These are phyloP conservation scores for Andrena marginata DNA, from an alignment of 2,888 invertebrate genomes.

Conservation along the genomic window DNA sequence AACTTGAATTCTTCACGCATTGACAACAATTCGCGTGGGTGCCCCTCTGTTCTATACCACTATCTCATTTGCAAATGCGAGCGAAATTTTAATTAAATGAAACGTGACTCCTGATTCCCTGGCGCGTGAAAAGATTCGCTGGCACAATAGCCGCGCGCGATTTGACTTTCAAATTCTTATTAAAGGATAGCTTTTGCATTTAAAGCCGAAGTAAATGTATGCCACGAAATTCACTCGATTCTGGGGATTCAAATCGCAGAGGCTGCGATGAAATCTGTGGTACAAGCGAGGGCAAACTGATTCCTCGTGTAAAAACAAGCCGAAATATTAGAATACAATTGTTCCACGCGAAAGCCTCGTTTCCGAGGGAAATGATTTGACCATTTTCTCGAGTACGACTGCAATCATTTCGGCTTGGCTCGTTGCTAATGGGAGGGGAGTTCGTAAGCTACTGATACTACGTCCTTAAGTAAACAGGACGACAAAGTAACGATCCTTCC, in stretches of 20 bases:
- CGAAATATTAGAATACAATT: too few relatives aligned
- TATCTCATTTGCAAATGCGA: constrained; percentile 1
- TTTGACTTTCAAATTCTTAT: constrained; percentile 59
- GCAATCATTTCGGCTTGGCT: too few relatives aligned
- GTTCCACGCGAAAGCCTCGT: too few relatives aligned
- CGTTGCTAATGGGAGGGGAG: too few relatives aligned
- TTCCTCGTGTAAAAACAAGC: too few relatives aligned
- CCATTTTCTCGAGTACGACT: too few relatives aligned
- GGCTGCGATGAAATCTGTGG: background rate
- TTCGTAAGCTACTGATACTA: background rate
- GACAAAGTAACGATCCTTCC: constrained; percentile 30
- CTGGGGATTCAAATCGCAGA: constrained; percentile 17
- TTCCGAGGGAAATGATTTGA: too few relatives aligned
- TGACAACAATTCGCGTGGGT: background rate
- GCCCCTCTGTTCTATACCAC: background rate
- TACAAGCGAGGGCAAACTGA: too few relatives aligned
- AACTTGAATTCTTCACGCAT: background rate
- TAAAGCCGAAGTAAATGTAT: constrained; percentile 34
- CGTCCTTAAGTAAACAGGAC: constrained; percentile 4
- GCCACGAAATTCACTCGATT: constrained; percentile 33
- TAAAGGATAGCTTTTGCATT: constrained; percentile 37
- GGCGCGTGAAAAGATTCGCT: constrained; percentile 39
- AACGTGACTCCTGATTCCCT: constrained; percentile 29
- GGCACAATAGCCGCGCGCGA: constrained; percentile 1
- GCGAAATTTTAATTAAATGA: constrained; percentile 46